Percentiles rank a stretch among this genome's conserved stretches.
Evolutionary conservation across 2,888 invertebrate species (phyloP).

Genomic region (Himalopsyche japonica): DNA sequence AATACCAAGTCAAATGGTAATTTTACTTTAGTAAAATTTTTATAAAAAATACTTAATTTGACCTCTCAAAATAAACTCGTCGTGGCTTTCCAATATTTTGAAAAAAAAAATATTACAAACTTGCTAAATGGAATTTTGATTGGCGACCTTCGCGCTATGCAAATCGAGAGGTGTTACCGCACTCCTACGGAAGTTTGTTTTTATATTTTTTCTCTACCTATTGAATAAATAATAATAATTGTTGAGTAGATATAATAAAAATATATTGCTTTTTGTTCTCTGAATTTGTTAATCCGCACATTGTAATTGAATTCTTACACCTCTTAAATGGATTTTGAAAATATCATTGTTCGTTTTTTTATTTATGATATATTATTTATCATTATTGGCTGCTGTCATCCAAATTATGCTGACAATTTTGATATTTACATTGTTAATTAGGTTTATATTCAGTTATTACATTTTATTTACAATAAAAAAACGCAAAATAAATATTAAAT

Average conservation of each 20-base stretch:
- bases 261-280: not conserved
- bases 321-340: not conserved
- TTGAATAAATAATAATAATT: not conserved
- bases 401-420: too few relatives aligned
- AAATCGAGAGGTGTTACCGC: not conserved
- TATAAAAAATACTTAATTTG: not conserved
- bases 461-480: too few relatives aligned
- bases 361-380: not conserved
- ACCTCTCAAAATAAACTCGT: not conserved
- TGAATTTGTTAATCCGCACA: not conserved
- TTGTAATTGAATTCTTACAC: not conserved
- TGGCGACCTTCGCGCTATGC: slow-evolving; percentile 1
- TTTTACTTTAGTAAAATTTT: too few relatives aligned
- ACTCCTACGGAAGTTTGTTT: slow-evolving; percentile 12
- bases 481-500: too few relatives aligned
- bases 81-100: not conserved
- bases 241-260: not conserved
- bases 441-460: too few relatives aligned
- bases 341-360: not conserved
- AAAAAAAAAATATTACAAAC: not conserved
- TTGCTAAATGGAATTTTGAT: slow-evolving; percentile 1
- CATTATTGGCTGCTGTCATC: not conserved
- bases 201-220: not conserved
- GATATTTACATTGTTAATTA: too few relatives aligned
- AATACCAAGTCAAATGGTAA: too few relatives aligned